These are phyloP conservation scores for Pantherophis guttatus DNA, from an alignment of 2,113 vertebrate genomes.

Conservation along the genomic window DNA sequence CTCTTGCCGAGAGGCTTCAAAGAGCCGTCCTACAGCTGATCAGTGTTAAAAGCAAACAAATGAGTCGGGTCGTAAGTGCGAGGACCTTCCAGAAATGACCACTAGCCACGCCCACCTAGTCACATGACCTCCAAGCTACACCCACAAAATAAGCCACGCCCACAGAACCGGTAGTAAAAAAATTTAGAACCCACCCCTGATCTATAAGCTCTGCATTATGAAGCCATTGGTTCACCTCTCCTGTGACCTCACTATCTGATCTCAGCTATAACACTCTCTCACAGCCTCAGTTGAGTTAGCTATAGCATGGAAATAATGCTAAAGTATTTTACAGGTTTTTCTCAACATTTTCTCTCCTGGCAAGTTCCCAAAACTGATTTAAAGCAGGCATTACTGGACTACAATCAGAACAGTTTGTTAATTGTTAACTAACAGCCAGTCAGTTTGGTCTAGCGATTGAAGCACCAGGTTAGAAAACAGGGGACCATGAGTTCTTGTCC, in stretches of 20 bases:
- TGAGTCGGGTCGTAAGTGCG: no score
- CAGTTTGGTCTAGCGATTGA: background rate
- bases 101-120: no score
- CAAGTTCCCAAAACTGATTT: background rate
- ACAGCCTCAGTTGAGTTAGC: background rate
- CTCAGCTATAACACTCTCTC: background rate
- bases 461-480: background rate
- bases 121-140: no score
- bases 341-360: background rate
- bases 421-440: background rate
- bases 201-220: background rate
- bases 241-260: background rate
- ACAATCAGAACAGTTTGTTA: background rate
- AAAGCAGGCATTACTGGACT: background rate
- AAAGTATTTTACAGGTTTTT: background rate
- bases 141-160: no score
- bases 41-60: no score
- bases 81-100: no score
- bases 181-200: no score
- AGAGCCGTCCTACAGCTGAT: no score
- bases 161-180: no score
- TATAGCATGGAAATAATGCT: background rate
- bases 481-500: background rate
- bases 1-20: no score
- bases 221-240: background rate